Evolutionary conservation across 2,888 invertebrate genomes (phyloP), one percentile per base, ranked within the genome.

Genomic region (Ormyrus labotus): DNA sequence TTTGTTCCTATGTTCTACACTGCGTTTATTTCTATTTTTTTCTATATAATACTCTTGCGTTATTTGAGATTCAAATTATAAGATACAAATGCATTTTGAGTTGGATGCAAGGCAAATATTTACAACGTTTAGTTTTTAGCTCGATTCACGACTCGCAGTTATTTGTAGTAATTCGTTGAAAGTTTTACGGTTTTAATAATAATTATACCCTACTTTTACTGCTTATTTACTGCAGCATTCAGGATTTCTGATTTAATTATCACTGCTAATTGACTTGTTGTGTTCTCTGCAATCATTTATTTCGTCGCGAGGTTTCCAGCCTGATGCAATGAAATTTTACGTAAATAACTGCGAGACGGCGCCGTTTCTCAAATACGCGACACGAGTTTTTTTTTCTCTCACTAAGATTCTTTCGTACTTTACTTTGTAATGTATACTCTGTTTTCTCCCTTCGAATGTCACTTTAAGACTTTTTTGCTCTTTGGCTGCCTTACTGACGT

Each of bases 401-500:
- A 1, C 61, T 57, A 73, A 73, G 68, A 69, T 69, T 73, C 63
- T 73, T 61, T 63, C 51, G 68, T 68, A 73, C 61, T 73, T 57
- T 79, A 71, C 72, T 68, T 51, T 67, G 34, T 61, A 76, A 76
- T 67, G 51, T 76, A 70, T 76, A 72, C 64, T 64, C 55, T 64
- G 65, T 77, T 81, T 69, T 81, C 65, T 65, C 70, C 65, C 75
- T 78, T 68, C 45, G 69, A 79, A 79, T 82, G 64, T 76, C 71
- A 65, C 76, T 80, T 60, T 72, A 63, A 64, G 65, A 79, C 58
- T 77, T 76, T 72, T 79, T 82, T 72, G 84, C 84, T 85, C 83
- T 86, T 85, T 85, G 86, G 87, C 88, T 86, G 88, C 87, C 81
- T 87, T 87, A 84, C 86, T 84, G 85, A 84, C 64, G 72, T 79